Conservation (phyloP, 1,140 invertebrate genomes). For the Trachymyrmex cornetzi region DNA sequence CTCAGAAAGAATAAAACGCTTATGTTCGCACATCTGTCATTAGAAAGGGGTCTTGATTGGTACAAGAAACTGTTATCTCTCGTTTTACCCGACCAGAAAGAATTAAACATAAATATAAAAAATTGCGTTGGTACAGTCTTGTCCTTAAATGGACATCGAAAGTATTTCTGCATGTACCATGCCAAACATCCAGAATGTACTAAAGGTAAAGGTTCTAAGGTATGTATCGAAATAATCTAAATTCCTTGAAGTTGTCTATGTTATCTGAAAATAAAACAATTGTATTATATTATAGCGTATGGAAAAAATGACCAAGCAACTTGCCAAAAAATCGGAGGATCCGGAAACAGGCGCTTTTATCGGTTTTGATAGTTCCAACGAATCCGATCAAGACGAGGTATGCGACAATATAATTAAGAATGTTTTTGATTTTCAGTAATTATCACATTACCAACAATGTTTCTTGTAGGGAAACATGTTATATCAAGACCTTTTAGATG, state of each 20-base stretch:
- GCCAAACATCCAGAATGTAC: conserved; percentile 93
- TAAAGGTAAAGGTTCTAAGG: conserved; percentile 88
- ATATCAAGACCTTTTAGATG: conserved; percentile 93
- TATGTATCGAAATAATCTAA: conserved; percentile 70
- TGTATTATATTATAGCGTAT: conserved; percentile 86
- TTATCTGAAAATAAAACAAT: background rate
- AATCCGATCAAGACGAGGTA: conserved; percentile 91
- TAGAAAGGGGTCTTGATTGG: conserved; percentile 97
- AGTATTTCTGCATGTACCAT: conserved; percentile 99
- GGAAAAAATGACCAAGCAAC: conserved; percentile 89
- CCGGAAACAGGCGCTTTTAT: conserved; percentile 93
- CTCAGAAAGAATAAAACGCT: conserved; percentile 95
- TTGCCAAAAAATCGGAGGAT: conserved; percentile 87
- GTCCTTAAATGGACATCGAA: conserved; percentile 97
- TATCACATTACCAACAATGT: background rate
- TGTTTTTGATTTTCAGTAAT: background rate
- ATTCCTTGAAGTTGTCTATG: background rate
- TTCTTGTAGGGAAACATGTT: conserved; percentile 81
- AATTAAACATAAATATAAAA: conserved; percentile 97
- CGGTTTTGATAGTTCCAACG: conserved; percentile 90
- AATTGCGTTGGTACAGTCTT: conserved; percentile 99
- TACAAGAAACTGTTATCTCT: conserved; percentile 95
- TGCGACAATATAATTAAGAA: conserved; percentile 57
- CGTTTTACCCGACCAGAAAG: conserved; percentile 92
- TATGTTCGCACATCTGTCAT: conserved; percentile 96